Percentiles rank a stretch among this genome's conserved stretches.
phyloP scores from a whole-genome alignment of 2,888 invertebrate species.

The Octodonta nipae region DNA sequence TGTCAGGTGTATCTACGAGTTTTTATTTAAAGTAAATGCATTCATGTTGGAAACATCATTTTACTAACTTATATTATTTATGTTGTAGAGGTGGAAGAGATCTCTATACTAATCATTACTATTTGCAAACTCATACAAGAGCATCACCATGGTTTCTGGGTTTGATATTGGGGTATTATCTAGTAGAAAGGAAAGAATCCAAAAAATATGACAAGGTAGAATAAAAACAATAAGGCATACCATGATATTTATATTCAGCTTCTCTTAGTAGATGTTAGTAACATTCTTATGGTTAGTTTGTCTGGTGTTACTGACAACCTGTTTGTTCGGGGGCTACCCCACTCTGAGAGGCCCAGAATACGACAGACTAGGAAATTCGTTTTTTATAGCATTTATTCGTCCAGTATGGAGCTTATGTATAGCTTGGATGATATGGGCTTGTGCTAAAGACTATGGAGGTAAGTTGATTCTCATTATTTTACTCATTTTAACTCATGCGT shows the following conservation, averaged over 20 bases:
- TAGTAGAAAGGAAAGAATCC: conserved; percentile 15
- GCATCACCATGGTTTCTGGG: conserved; percentile 26
- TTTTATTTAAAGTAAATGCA: too few species aligned
- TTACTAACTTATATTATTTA: too few species aligned
- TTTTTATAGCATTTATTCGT: conserved; percentile 31
- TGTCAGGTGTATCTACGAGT: too few species aligned
- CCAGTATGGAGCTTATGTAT: conserved; percentile 37
- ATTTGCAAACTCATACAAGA: conserved; percentile 22
- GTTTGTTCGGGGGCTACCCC: conserved; percentile 20
- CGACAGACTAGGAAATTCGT: conserved; percentile 18
- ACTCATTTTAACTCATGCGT: too few species aligned
- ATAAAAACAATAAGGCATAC: not conserved
- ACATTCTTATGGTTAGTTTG: conserved; percentile 17
- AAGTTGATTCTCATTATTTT: conserved; percentile 8
- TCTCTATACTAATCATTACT: conserved; percentile 18
- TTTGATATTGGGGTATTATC: conserved; percentile 20
- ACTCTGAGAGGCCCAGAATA: conserved; percentile 19
- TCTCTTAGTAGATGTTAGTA: conserved; percentile 10
- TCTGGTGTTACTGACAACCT: conserved; percentile 15
- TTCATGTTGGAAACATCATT: too few species aligned
- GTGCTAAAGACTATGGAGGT: conserved; percentile 40
- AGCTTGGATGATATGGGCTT: conserved; percentile 39
- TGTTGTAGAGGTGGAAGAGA: too few species aligned
- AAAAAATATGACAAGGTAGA: not conserved
- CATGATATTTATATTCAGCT: not conserved